phyloP scores from a whole-genome alignment of 35 echinoderm and acorn worm genomes.

The Chiridota heheva region DNA sequence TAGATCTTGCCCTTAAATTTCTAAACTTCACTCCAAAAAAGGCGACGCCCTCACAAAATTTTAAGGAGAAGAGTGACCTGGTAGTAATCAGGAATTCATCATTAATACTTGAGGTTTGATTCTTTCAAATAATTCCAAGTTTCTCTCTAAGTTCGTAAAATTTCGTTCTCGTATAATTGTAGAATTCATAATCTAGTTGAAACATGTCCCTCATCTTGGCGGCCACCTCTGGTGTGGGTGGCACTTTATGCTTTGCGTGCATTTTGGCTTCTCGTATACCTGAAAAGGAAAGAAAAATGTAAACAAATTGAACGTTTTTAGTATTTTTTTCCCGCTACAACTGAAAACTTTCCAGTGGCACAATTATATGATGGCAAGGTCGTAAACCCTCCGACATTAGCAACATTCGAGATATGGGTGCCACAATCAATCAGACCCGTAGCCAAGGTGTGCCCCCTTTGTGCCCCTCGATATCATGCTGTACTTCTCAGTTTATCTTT shows the following conservation, averaged over 20 bases:
- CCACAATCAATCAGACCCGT: neutral
- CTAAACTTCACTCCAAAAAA: too few species aligned
- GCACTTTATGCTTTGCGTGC: constrained; percentile 32
- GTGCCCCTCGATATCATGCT: neutral
- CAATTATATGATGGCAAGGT: too few species aligned
- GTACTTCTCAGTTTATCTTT: too few species aligned
- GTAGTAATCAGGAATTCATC: too few species aligned
- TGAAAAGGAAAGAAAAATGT: neutral
- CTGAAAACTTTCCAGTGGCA: too few species aligned
- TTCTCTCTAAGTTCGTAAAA: constrained; percentile 26
- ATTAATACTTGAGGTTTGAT: too few species aligned
- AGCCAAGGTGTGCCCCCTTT: neutral
- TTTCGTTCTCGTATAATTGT: constrained; percentile 31
- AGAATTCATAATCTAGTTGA: constrained; percentile 38
- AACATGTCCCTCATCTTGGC: constrained; percentile 13
- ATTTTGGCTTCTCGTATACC: constrained; percentile 36
- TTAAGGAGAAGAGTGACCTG: too few species aligned
- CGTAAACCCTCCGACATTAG: neutral
- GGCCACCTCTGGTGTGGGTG: constrained; percentile 9
- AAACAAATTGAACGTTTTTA: neutral
- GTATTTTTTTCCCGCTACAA: neutral
- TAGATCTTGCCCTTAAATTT: too few species aligned
- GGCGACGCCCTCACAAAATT: too few species aligned
- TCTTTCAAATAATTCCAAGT: constrained; percentile 28
- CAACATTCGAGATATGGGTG: neutral